phyloP scores from a whole-genome alignment of 1,140 invertebrate species.

The Drosophila yakuba region DNA sequence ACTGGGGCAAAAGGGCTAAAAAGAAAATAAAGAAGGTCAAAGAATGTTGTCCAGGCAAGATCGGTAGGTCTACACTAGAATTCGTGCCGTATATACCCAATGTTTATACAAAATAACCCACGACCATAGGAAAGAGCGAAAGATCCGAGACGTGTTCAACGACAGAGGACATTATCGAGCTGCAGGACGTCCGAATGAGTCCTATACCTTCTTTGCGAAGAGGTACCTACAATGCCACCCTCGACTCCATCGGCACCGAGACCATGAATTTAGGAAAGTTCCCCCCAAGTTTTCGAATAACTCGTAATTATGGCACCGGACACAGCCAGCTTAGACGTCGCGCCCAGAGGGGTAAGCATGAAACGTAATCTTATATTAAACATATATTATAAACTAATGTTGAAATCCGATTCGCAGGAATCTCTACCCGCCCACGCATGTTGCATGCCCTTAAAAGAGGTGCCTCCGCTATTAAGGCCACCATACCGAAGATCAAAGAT shows the following conservation, averaged over 20 bases:
- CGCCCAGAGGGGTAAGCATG: conserved; percentile 86
- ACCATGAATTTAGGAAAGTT: conserved; percentile 88
- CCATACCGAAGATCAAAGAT: conserved; percentile 96
- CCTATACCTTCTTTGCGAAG: conserved; percentile 92
- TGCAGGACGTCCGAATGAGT: conserved; percentile 92
- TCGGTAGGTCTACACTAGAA: conserved; percentile 53
- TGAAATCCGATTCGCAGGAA: conserved; percentile 52
- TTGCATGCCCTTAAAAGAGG: conserved; percentile 91
- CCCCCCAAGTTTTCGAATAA: conserved; percentile 92
- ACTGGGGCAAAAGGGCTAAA: conserved; percentile 97
- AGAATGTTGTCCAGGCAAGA: conserved; percentile 86
- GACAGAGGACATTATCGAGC: conserved; percentile 90
- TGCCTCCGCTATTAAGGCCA: conserved; percentile 91
- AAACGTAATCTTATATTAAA: neutral
- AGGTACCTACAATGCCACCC: conserved; percentile 86
- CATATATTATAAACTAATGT: neutral
- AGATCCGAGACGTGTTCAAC: conserved; percentile 82
- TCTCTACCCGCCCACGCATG: conserved; percentile 88
- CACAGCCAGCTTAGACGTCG: conserved; percentile 87
- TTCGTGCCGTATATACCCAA: neutral
- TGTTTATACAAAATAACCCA: too few species aligned
- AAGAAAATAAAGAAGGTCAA: conserved; percentile 92
- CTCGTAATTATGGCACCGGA: conserved; percentile 86
- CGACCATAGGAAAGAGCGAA: conserved; percentile 68
- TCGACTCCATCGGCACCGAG: conserved; percentile 77